Percentiles rank a stretch among this genome's conserved stretches.
Evolutionary conservation across 2,797 vertebrate genomes (phyloP).

Genomic region (Erpetoichthys calabaricus): DNA sequence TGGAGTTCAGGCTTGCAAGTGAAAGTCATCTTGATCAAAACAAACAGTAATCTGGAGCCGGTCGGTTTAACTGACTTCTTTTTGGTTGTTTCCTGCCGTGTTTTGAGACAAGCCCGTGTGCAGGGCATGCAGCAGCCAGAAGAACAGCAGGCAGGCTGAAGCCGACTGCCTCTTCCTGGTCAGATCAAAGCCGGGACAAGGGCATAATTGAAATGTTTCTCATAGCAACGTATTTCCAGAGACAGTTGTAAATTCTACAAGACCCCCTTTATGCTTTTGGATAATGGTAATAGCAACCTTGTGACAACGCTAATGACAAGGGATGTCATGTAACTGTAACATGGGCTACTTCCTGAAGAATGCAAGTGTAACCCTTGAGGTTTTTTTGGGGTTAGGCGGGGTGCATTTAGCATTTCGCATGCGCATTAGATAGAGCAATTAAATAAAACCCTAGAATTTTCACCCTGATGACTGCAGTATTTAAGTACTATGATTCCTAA

Average conservation of each 20-base stretch:
- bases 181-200: not conserved
- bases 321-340: constrained; percentile 33
- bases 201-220: not conserved
- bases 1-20: not conserved
- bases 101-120: not conserved
- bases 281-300: not conserved
- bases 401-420: no score
- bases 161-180: not conserved
- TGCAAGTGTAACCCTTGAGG: constrained; percentile 8
- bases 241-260: constrained; percentile 1
- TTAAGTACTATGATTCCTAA: no score
- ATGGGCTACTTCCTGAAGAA: constrained; percentile 18
- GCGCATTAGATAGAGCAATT: no score
- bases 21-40: not conserved
- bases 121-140: not conserved
- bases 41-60: not conserved
- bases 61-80: not conserved
- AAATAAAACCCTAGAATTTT: no score
- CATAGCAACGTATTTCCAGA: not conserved
- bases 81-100: not conserved
- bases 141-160: not conserved
- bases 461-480: no score
- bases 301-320: constrained; percentile 36
- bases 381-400: not conserved
- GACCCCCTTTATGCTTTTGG: not conserved